A percentile compares a stretch with the other conserved stretches of the same genome.
Evolutionary conservation across 2,888 invertebrate genomes (phyloP).

Genomic region (Biston betularia): DNA sequence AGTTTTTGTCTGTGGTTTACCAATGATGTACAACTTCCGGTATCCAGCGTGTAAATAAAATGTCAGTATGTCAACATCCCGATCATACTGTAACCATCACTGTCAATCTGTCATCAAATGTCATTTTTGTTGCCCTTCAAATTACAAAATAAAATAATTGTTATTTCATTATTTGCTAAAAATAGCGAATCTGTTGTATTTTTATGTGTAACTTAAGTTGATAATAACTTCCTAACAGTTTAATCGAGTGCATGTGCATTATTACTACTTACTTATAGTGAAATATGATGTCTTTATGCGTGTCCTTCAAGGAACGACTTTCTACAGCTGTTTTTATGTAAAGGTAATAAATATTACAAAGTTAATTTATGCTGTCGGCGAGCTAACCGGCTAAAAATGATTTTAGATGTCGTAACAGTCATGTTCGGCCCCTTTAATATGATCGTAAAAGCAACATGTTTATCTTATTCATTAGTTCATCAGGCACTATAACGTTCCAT

Average conservation of each 20-base stretch:
- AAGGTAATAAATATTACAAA: constrained; percentile 62
- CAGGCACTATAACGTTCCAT: too few species aligned
- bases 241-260: constrained; percentile 24
- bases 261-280: constrained; percentile 30
- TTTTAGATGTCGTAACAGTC: not conserved
- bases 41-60: constrained; percentile 9
- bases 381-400: constrained; percentile 20
- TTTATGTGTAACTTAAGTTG: constrained; percentile 19
- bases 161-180: constrained; percentile 2
- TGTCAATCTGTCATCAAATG: not conserved
- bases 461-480: too few species aligned
- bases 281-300: constrained; percentile 59
- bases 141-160: constrained; percentile 8
- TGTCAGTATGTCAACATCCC: not conserved
- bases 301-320: constrained; percentile 50
- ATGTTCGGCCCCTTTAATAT: not conserved
- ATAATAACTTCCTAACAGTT: not conserved
- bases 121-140: not conserved
- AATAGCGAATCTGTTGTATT: constrained; percentile 13
- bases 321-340: constrained; percentile 76
- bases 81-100: not conserved
- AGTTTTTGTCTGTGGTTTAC: too few species aligned
- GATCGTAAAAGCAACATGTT: not conserved
- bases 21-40: not conserved
- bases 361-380: constrained; percentile 19